Base-by-base conservation (phyloP, 2,888 invertebrate species). In the Nephrotoma appendiculata region DNA sequence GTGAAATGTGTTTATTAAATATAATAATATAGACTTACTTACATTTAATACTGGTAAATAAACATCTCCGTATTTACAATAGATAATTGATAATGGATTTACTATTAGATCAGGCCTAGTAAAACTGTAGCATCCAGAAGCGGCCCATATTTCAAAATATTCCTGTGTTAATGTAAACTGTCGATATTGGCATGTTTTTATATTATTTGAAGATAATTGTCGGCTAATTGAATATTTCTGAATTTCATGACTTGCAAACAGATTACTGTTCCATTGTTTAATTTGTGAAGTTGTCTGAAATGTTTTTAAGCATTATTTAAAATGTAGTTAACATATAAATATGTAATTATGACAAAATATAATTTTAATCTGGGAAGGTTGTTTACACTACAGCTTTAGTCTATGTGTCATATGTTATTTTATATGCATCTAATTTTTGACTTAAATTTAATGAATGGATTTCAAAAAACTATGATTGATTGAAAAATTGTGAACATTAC, bases 41-140 rank as follows among this genome's bases (percentile, higher is more conserved):
- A 85, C 85, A 15, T 43, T 86, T 12, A 86, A 1, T 7, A 6
- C 85, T 19, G 85, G 85, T 19, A 86, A 45, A 9, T 1, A 0
- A 7, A 44, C 15, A 11, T 11, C 11, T 19, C 11, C 44, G 19
- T n/a, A 44, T 4, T 9, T 6, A 11, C 19, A 44, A 15, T 19
- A 15, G 12, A 7, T 15, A 44, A 19, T 86, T 44, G 11, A 6
- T 86, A 86, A 9, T 5, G 4, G 5, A 19, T 44, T 45, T 5
- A 88, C 86, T 52, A 88, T 89, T 41, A 89, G 86, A 87, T 88
- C 89, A 6, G 88, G 88, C 9, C 88, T 48, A 0, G 87, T 88
- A 86, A 88, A 89, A 31, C 48, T 87, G 12, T 89, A 89, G 86
- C 89, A 89, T 5, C 89, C 89, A 88, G 88, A 89, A 86, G 87